Base-by-base conservation (phyloP, 1,140 invertebrate genomes). In the Hyphantria cunea region DNA sequence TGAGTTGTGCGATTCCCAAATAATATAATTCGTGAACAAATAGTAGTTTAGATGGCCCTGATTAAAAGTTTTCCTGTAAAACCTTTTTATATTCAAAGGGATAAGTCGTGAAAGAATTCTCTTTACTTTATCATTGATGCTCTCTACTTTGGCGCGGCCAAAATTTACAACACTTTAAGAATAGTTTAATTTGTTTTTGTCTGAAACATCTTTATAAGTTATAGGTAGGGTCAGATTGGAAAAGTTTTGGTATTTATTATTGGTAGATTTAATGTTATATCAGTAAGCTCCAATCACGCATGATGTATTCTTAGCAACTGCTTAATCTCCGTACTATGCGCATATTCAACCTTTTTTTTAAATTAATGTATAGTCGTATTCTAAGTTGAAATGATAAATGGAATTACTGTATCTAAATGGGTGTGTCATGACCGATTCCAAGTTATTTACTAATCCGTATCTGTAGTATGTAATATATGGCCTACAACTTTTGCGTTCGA, bases 31-130 rank as follows among this genome's bases (percentile, higher is more conserved):
- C 71, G 70, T 64, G 52, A 45, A 70, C 50, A 49, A 14, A 10
- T 62, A 33, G 72, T 72, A 71, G 33, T 42, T 14, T 48, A 67
- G 70, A 78, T 78, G 68, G 67, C 32, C 55, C 75, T 80, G 78
- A 80, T 84, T 84, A 81, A 80, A 84, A 84, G 69, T 79, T 82
- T 84, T 49, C 73, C 69, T 70, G 72, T 78, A 68, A 75, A 81
- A 78, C 70, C 68, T 84, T 80, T 80, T 78, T 76, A 78, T 68
- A 68, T 70, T 66, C 74, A 72, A 73, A 71, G 64, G 71, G 70
- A 67, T 70, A 67, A 72, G 65, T 74, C 68, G 66, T 64, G 67
- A 66, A 77, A 70, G 74, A 75, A 78, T 80, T 69, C 69, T 42
- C 64, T 74, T 66, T 74, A 78, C 80, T 79, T 80, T 77, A 78